These are phyloP conservation scores for Grallaria varia DNA, from an alignment of 2,113 vertebrate species.

Conservation along the genomic window DNA sequence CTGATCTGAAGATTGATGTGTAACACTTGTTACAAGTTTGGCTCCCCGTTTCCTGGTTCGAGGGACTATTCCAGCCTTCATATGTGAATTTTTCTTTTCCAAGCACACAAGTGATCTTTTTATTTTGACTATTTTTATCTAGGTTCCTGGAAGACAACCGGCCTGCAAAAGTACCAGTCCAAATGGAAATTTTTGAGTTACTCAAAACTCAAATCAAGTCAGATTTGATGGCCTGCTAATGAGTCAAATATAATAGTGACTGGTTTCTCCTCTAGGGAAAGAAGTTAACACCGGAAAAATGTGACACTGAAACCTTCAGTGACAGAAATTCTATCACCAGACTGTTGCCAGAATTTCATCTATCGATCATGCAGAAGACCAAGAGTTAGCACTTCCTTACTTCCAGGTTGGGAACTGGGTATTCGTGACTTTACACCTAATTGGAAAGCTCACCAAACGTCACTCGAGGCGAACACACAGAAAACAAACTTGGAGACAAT, in stretches of 20 bases:
- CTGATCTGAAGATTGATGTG: neutral
- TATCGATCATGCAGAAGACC: neutral
- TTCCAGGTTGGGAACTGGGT: neutral
- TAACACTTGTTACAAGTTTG: neutral
- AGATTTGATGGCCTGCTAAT: neutral
- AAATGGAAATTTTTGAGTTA: neutral
- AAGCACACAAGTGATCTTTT: neutral
- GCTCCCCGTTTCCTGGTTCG: neutral
- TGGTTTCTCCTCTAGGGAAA: neutral
- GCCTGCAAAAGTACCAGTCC: neutral
- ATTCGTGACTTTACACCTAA: neutral
- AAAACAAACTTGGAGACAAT: conserved; percentile 55
- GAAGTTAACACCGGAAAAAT: neutral
- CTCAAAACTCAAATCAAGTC: neutral
- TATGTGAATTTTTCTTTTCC: neutral
- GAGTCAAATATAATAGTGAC: neutral
- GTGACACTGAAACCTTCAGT: neutral
- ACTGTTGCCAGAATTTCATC: neutral
- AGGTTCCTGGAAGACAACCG: neutral
- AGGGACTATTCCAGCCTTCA: neutral
- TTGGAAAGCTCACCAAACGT: neutral
- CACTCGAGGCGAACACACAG: neutral
- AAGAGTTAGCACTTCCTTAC: neutral
- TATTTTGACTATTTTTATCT: neutral
- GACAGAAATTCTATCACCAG: neutral